These are phyloP conservation scores for Microtus californicus DNA, from an alignment of 2,797 vertebrate genomes.

Conservation along the genomic window DNA sequence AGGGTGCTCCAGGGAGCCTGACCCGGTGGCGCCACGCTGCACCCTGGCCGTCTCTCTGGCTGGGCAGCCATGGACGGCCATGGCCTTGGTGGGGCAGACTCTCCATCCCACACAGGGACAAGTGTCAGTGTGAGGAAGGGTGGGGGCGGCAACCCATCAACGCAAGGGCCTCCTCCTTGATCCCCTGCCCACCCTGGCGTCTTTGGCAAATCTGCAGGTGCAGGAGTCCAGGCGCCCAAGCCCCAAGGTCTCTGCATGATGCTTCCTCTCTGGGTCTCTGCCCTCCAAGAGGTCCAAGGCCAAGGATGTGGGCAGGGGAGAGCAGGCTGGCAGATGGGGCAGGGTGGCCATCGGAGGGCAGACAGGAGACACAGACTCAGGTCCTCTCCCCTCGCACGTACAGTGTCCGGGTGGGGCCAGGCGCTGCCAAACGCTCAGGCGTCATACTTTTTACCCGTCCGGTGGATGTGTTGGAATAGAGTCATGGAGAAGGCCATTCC, in stretches of 20 bases:
- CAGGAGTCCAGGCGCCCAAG: slow-evolving; percentile 19
- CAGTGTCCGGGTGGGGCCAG: neutral
- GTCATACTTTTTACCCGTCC: slow-evolving; percentile 98
- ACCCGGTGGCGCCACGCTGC: slow-evolving; percentile 60
- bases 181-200: slow-evolving; percentile 72
- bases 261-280: neutral
- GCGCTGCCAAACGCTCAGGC: slow-evolving; percentile 88
- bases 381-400: slow-evolving; percentile 36
- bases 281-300: slow-evolving; percentile 52
- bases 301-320: slow-evolving; percentile 61
- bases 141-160: neutral
- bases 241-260: neutral
- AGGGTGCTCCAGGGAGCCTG: slow-evolving; percentile 80
- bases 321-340: slow-evolving; percentile 73
- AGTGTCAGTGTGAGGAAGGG: slow-evolving; percentile 70
- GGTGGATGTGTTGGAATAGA: slow-evolving; percentile 98
- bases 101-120: slow-evolving; percentile 55
- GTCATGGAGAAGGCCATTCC: slow-evolving; percentile 99
- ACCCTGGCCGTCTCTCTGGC: slow-evolving; percentile 11
- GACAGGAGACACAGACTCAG: slow-evolving; percentile 59
- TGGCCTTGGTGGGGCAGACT: slow-evolving; percentile 41
- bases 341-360: slow-evolving; percentile 60
- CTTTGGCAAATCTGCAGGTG: slow-evolving; percentile 90
- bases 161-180: neutral
- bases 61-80: neutral